Conservation (phyloP, 2,113 vertebrate species). For the Platysternon megacephalum region DNA sequence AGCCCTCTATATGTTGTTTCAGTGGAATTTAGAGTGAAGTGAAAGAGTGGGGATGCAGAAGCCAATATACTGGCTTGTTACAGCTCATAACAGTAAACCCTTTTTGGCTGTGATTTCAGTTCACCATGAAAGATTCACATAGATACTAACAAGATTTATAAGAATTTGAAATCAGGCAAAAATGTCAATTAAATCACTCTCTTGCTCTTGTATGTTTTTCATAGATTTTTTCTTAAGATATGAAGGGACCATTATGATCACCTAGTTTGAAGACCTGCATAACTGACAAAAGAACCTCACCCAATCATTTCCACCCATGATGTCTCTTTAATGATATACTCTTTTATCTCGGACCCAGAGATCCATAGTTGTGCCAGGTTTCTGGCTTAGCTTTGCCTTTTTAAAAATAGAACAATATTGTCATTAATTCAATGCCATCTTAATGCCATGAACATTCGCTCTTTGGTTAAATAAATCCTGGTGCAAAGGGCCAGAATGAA, state of each 20-base stretch:
- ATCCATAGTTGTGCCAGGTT: not conserved
- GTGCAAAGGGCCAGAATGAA: constrained; percentile 15
- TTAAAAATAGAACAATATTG: constrained; percentile 7
- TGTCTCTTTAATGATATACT: not conserved
- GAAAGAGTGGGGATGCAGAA: rapidly evolving
- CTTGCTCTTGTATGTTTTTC: no score
- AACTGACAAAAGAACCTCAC: not conserved
- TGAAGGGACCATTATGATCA: not conserved
- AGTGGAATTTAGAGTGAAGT: not conserved
- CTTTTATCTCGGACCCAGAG: not conserved
- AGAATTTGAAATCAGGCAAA: no score
- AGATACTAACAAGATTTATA: no score
- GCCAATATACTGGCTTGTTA: not conserved
- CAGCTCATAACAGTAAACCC: rapidly evolving
- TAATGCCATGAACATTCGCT: constrained; percentile 13
- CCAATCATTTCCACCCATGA: not conserved
- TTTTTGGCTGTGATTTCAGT: not conserved
- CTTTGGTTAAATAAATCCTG: not conserved
- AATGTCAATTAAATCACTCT: no score
- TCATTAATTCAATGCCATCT: constrained; percentile 47
- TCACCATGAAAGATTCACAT: not conserved
- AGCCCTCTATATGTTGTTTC: not conserved
- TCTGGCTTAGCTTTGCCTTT: constrained; percentile 5
- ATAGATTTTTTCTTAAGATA: not conserved
- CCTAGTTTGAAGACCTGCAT: not conserved